Evolutionary conservation across 2,797 vertebrate genomes (phyloP).

Genomic region (Pangasius sanitwongsei): DNA sequence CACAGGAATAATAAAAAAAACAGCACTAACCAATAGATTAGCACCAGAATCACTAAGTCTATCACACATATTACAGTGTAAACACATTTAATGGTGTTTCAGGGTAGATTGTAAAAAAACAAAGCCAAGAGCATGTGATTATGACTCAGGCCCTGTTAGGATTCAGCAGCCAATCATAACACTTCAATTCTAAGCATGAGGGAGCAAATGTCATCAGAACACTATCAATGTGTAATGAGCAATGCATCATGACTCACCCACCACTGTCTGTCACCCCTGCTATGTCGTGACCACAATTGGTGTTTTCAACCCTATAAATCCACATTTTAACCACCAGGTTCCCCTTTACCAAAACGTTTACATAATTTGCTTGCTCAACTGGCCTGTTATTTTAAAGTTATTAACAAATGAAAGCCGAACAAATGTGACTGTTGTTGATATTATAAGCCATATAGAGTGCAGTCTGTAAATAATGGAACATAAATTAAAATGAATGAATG

Average conservation of each 20-base stretch:
- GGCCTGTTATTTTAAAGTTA: background rate
- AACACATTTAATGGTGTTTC: background rate
- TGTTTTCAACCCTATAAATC: conserved; percentile 1
- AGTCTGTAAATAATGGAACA: conserved; percentile 1
- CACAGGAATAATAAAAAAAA: background rate
- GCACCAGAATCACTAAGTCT: background rate
- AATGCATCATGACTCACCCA: conserved; percentile 37
- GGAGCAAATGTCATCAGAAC: background rate
- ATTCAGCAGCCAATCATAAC: background rate
- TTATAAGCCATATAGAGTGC: background rate
- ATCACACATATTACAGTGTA: background rate
- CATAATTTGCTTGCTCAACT: background rate
- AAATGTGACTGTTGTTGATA: background rate
- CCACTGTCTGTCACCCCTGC: background rate
- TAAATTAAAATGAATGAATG: background rate
- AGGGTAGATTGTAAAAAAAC: background rate
- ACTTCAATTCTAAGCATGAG: background rate
- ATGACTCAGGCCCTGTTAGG: background rate
- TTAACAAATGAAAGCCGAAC: background rate
- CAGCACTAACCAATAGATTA: too few species aligned
- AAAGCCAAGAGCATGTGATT: background rate
- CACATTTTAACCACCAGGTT: conserved; percentile 31
- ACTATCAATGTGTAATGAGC: conserved; percentile 12
- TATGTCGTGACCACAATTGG: background rate
- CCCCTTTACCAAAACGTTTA: conserved; percentile 26